Conservation (phyloP, 2,797 vertebrate genomes). For the Rhynchonycteris naso region DNA sequence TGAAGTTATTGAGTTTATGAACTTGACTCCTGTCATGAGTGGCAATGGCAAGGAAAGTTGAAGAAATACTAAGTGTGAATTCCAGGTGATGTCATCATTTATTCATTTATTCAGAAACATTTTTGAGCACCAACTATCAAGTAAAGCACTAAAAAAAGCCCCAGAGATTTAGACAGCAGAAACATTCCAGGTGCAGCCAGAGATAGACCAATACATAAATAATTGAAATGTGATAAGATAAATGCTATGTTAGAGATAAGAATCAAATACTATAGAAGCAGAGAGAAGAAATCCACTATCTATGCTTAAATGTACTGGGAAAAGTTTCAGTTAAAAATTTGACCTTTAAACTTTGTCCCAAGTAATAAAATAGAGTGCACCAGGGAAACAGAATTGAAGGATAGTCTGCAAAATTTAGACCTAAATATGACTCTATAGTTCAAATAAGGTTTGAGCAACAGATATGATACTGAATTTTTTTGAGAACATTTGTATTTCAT, state of each 20-base stretch:
- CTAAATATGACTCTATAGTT: neutral
- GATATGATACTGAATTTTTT: neutral
- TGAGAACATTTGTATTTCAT: constrained; percentile 37
- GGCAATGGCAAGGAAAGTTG: neutral
- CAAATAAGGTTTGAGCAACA: constrained; percentile 27
- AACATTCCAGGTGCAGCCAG: neutral
- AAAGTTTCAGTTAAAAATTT: constrained; percentile 14
- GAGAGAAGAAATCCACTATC: neutral
- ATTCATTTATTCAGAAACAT: neutral
- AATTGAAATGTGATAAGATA: constrained; percentile 18
- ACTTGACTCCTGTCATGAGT: neutral
- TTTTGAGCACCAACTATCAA: neutral
- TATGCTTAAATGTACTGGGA: neutral
- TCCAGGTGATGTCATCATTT: neutral
- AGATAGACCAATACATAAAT: neutral
- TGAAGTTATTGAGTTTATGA: neutral
- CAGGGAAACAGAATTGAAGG: neutral
- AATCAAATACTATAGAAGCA: constrained; percentile 21
- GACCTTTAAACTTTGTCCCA: constrained; percentile 17
- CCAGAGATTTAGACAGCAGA: neutral
- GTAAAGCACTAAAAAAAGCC: neutral
- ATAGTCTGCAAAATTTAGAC: constrained; percentile 22
- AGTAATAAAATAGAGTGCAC: constrained; percentile 36
- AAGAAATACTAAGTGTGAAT: neutral
- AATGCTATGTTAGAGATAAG: neutral